A percentile compares a stretch with the other conserved stretches of the same genome.
phyloP scores from a whole-genome alignment of 2,888 invertebrate genomes.

The Idaea dimidiata region DNA sequence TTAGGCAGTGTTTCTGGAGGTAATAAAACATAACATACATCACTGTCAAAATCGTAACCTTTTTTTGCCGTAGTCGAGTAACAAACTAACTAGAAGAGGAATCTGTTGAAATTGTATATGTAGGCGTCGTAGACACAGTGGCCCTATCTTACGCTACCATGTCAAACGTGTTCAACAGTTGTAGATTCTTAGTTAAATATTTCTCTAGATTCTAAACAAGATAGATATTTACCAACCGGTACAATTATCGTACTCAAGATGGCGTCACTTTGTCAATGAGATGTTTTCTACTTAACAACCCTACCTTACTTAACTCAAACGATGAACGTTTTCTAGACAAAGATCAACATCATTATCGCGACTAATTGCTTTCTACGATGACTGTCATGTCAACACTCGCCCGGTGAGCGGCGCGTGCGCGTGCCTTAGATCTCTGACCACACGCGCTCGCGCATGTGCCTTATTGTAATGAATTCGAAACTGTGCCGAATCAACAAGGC shows the following conservation, averaged over 20 bases:
- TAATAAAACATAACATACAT: no score
- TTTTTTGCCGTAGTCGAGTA: no score
- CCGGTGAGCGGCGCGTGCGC: not conserved
- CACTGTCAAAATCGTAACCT: no score
- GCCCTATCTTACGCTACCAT: no score
- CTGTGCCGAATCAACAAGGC: conserved; percentile 12
- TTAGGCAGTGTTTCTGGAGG: not conserved
- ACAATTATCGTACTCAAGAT: conserved; percentile 10
- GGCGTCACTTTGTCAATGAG: conserved; percentile 12
- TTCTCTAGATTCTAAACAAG: not conserved
- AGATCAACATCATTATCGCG: conserved; percentile 22
- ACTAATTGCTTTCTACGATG: conserved; percentile 20
- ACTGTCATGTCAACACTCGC: conserved; percentile 2
- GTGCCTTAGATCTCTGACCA: not conserved
- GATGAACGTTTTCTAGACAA: conserved; percentile 29
- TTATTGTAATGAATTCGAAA: conserved; percentile 4
- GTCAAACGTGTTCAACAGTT: no score
- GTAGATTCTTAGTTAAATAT: no score
- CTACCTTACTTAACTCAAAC: conserved; percentile 22
- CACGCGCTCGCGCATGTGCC: not conserved
- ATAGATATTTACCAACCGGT: not conserved
- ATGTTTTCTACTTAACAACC: conserved; percentile 23
- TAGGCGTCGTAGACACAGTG: no score
- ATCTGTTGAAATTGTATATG: no score
- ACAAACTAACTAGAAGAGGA: no score